These are phyloP conservation scores for Labroides dimidiatus DNA, from an alignment of 2,797 vertebrate species.

Conservation along the genomic window DNA sequence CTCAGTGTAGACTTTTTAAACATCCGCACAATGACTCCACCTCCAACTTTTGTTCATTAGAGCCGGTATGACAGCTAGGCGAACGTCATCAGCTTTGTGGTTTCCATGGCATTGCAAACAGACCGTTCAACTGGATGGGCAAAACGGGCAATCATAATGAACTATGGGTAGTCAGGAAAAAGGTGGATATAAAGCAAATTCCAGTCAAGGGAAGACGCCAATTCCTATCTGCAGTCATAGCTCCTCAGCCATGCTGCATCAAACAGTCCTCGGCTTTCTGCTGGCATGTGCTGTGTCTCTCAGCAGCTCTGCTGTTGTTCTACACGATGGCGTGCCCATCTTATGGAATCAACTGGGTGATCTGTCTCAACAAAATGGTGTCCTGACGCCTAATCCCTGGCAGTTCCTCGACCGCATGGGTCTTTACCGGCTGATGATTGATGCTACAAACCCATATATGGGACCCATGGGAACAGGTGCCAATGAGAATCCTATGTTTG, in stretches of 20 bases:
- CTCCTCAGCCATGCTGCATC: slow-evolving; percentile 43
- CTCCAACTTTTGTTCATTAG: too few relatives aligned
- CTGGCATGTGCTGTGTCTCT: slow-evolving; percentile 54
- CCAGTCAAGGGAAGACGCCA: slow-evolving; percentile 21
- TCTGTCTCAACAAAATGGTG: slow-evolving; percentile 61
- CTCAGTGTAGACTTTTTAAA: too few relatives aligned
- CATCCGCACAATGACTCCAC: too few relatives aligned
- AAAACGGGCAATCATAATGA: too few relatives aligned
- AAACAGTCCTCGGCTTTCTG: slow-evolving; percentile 32
- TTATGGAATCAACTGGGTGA: slow-evolving; percentile 81
- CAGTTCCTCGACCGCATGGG: slow-evolving; percentile 83
- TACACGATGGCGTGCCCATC: slow-evolving; percentile 74
- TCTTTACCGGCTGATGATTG: slow-evolving; percentile 84
- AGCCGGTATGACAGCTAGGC: too few relatives aligned
- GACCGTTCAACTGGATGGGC: too few relatives aligned
- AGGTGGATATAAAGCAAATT: slow-evolving; percentile 32
- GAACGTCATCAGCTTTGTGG: too few relatives aligned
- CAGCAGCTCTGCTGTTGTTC: slow-evolving; percentile 45
- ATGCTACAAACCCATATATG: slow-evolving; percentile 82
- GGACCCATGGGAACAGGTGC: slow-evolving; percentile 74
- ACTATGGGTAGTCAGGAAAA: too few relatives aligned
- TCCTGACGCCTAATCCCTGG: slow-evolving; percentile 84
- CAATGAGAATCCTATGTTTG: slow-evolving; percentile 87
- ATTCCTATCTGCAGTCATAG: neutral
- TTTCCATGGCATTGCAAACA: too few relatives aligned